Percentiles rank a stretch among this genome's conserved stretches.
Conservation (phyloP, 2,888 invertebrate genomes). For the Lithophane leautieri region DNA sequence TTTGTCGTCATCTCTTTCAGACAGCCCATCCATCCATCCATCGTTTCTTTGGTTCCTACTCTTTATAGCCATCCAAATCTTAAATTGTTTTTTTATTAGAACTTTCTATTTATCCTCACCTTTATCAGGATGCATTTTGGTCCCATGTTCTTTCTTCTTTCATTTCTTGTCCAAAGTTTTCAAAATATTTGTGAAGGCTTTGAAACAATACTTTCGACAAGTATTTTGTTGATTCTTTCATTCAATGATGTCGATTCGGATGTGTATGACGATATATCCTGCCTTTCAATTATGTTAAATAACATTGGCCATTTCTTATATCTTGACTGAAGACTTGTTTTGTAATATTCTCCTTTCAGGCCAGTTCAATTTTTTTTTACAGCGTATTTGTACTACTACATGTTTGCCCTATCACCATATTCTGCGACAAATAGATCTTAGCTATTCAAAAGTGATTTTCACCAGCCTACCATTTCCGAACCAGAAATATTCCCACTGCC, state of each 20-base stretch:
- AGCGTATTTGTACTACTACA: background rate
- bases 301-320: background rate
- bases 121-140: background rate
- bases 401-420: background rate
- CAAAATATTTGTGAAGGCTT: background rate
- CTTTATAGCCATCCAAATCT: background rate
- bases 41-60: background rate
- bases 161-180: background rate
- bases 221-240: constrained; percentile 2
- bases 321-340: background rate
- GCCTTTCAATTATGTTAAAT: constrained; percentile 1
- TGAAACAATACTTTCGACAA: background rate
- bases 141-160: background rate
- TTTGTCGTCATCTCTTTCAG: background rate
- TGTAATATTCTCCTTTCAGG: background rate
- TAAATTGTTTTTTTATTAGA: background rate
- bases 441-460: background rate
- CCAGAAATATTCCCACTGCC: background rate
- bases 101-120: background rate
- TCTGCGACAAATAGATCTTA: background rate
- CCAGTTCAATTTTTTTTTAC: background rate
- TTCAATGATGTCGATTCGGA: constrained; percentile 1
- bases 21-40: background rate
- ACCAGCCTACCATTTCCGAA: background rate
- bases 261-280: background rate